Conservation (phyloP, 2,113 vertebrate genomes). For the Python bivittatus region DNA sequence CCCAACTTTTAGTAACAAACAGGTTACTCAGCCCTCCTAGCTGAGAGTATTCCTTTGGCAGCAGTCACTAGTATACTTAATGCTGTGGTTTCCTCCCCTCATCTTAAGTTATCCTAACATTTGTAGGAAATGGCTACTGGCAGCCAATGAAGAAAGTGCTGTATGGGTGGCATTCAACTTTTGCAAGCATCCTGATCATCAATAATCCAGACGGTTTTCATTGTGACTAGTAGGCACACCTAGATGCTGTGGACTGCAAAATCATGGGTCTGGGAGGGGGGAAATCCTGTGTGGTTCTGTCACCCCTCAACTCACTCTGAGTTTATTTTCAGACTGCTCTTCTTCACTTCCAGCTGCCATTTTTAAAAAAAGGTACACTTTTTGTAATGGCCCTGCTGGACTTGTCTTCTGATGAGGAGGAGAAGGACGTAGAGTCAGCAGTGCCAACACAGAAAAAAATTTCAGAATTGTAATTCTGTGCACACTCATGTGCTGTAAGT, state of each 20-base stretch:
- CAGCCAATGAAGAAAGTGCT: not conserved
- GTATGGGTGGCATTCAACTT: not conserved
- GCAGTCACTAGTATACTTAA: rapidly evolving
- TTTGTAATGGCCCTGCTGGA: too few relatives aligned
- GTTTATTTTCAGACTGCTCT: too few relatives aligned
- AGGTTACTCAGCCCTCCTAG: rapidly evolving
- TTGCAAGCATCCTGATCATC: rapidly evolving
- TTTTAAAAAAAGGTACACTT: too few relatives aligned
- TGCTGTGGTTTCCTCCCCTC: not conserved
- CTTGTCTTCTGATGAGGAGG: too few relatives aligned
- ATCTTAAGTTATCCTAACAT: rapidly evolving
- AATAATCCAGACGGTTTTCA: not conserved
- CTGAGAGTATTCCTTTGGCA: not conserved
- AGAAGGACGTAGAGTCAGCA: too few relatives aligned
- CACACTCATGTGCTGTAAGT: not conserved
- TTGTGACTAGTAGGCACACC: not conserved
- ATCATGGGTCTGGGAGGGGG: not conserved
- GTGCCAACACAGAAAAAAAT: too few relatives aligned
- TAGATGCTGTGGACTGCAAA: not conserved
- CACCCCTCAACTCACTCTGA: too few relatives aligned
- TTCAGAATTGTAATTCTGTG: not conserved
- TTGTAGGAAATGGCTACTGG: not conserved
- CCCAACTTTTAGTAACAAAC: too few relatives aligned
- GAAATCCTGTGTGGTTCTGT: too few relatives aligned
- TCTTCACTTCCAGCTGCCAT: too few relatives aligned